These are phyloP conservation scores for Polyploca ridens DNA, from an alignment of 2,888 invertebrate genomes.

Conservation along the genomic window DNA sequence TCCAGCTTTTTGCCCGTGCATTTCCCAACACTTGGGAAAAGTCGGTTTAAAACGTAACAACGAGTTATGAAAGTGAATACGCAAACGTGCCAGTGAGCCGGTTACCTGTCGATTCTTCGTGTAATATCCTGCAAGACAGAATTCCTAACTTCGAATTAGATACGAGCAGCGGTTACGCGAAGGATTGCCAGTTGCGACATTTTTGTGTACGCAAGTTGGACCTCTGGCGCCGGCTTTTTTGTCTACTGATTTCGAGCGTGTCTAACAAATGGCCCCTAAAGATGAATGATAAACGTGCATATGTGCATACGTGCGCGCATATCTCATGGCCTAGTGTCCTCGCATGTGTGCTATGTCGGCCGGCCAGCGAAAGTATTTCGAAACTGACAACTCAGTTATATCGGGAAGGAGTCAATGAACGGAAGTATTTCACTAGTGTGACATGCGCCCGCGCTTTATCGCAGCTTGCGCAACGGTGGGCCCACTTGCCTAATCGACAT, in stretches of 20 bases:
- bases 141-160: conserved; percentile 54
- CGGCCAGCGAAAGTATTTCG: conserved; percentile 70
- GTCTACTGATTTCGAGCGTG: conserved; percentile 46
- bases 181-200: conserved; percentile 41
- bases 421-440: conserved; percentile 82
- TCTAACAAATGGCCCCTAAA: conserved; percentile 58
- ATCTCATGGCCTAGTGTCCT: conserved; percentile 41
- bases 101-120: conserved; percentile 62
- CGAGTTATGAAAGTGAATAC: conserved; percentile 79
- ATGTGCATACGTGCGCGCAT: conserved; percentile 39
- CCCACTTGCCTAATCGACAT: conserved; percentile 72
- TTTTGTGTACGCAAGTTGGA: conserved; percentile 28
- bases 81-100: conserved; percentile 66
- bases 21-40: conserved; percentile 79
- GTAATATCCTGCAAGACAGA: conserved; percentile 67
- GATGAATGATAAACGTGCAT: conserved; percentile 53
- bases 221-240: conserved; percentile 41
- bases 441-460: conserved; percentile 78
- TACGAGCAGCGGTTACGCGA: conserved; percentile 44
- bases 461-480: conserved; percentile 72
- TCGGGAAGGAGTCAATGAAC: conserved; percentile 83
- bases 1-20: conserved; percentile 67
- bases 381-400: conserved; percentile 74
- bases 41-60: conserved; percentile 72
- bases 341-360: conserved; percentile 59